A percentile compares a stretch with the other conserved stretches of the same genome.
Evolutionary conservation across 2,113 vertebrate genomes (phyloP).

Genomic region (Toxotes jaculatrix): DNA sequence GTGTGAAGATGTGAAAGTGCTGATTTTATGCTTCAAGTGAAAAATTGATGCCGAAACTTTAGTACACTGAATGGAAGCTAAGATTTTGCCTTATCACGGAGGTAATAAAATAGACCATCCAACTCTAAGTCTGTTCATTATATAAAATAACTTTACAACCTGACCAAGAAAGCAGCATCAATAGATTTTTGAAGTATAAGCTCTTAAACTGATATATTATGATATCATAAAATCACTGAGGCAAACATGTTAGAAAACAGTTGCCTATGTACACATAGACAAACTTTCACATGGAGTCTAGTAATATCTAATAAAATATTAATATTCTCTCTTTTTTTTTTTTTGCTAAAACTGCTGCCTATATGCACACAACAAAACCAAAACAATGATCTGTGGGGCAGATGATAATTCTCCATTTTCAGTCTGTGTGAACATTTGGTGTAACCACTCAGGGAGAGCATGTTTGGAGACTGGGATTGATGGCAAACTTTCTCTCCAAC

Average conservation of each 20-base stretch:
- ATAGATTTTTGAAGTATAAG: no score
- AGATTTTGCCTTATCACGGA: not conserved
- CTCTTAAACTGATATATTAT: no score
- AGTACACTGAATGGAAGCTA: not conserved
- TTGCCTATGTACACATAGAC: no score
- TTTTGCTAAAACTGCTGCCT: not conserved
- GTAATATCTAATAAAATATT: no score
- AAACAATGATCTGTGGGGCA: no score
- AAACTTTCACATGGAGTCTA: no score
- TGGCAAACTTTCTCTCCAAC: constrained; percentile 5
- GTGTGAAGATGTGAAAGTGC: constrained; percentile 32
- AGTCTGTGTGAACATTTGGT: not conserved
- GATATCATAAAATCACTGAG: no score
- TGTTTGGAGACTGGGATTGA: not conserved
- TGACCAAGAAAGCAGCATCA: not conserved
- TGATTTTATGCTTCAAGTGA: constrained; percentile 42
- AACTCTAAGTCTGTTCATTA: constrained; percentile 1
- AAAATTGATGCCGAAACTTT: constrained; percentile 13
- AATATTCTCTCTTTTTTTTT: no score
- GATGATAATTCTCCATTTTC: no score
- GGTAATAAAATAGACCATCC: not conserved
- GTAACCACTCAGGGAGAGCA: no score
- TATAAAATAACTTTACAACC: not conserved
- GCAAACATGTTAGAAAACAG: no score
- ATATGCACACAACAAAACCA: not conserved